These are phyloP conservation scores for Himalopsyche kuldschensis DNA, from an alignment of 2,888 invertebrate species.

Conservation along the genomic window DNA sequence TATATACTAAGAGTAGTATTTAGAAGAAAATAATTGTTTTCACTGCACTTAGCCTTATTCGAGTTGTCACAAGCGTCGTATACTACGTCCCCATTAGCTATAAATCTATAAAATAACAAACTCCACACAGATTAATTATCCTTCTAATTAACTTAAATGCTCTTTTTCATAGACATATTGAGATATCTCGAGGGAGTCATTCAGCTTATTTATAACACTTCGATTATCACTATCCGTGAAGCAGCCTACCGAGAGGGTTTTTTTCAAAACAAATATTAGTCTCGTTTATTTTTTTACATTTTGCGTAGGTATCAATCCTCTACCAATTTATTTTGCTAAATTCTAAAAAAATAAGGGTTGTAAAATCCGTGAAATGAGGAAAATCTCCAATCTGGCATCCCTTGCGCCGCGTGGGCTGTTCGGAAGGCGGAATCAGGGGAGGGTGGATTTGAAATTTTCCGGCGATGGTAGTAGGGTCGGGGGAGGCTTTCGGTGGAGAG, in stretches of 20 bases:
- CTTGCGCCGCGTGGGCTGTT: conserved; percentile 5
- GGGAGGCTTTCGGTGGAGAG: background rate
- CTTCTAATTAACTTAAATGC: no score
- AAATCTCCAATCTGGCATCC: background rate
- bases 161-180: no score
- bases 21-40: no score
- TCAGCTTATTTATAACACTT: no score
- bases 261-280: background rate
- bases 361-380: background rate
- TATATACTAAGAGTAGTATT: no score
- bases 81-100: no score
- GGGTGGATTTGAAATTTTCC: background rate
- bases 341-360: background rate
- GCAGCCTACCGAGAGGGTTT: background rate
- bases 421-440: background rate
- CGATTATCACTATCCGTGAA: background rate
- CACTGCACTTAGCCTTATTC: no score
- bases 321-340: background rate
- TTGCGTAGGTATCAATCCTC: background rate
- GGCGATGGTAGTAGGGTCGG: background rate
- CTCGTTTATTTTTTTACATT: background rate
- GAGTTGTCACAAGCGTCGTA: no score
- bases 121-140: no score
- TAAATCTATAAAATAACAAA: no score
- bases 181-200: no score